These are phyloP conservation scores for Caenorhabditis panamensis DNA, from an alignment of 2,888 invertebrate species.

Conservation along the genomic window DNA sequence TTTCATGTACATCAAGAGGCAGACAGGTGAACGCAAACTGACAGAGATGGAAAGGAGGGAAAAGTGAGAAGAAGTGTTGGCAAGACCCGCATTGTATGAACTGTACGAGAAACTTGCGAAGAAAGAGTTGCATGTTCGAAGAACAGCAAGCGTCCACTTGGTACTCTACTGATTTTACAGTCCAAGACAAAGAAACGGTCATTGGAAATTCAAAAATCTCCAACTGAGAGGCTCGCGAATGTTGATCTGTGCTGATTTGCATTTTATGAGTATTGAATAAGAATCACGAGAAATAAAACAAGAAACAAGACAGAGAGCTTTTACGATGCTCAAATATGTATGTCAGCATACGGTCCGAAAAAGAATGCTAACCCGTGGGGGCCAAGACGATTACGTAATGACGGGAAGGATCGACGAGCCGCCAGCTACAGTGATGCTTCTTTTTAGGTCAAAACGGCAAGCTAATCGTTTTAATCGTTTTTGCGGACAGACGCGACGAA, in stretches of 20 bases:
- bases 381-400: constrained; percentile 43
- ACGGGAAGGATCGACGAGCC: constrained; percentile 40
- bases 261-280: constrained; percentile 33
- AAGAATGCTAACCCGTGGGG: background rate
- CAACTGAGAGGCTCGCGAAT: background rate
- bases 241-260: constrained; percentile 11
- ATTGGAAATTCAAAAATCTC: constrained; percentile 18
- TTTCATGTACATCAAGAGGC: constrained; percentile 44
- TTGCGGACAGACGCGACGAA: constrained; percentile 41
- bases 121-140: background rate
- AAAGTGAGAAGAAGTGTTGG: constrained; percentile 10
- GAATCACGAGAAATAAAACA: background rate
- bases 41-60: constrained; percentile 12
- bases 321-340: background rate
- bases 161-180: background rate
- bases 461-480: constrained; percentile 65
- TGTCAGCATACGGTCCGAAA: background rate
- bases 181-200: constrained; percentile 8
- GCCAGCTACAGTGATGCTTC: constrained; percentile 49
- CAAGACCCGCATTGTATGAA: background rate
- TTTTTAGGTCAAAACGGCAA: constrained; percentile 64
- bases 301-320: background rate
- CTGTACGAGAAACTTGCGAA: background rate
- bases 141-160: too few relatives aligned
- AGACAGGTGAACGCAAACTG: constrained; percentile 47